Evolutionary conservation across 2,113 vertebrate genomes (phyloP).

Genomic region (Indri indri): DNA sequence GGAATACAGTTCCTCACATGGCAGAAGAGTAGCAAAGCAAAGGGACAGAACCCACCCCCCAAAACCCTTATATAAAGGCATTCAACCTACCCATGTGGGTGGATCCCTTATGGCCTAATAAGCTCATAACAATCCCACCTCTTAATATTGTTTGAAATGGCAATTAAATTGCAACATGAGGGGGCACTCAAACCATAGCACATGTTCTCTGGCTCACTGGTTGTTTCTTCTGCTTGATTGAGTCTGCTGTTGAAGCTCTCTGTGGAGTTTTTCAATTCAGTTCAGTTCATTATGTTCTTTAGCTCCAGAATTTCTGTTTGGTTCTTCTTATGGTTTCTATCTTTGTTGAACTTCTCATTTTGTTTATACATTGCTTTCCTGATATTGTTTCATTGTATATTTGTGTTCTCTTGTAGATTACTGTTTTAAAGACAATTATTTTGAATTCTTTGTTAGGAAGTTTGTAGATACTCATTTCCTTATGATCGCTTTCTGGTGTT

Average conservation of each 20-base stretch:
- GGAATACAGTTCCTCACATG: background rate
- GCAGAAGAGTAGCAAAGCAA: background rate
- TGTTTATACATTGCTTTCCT: background rate
- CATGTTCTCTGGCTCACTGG: background rate
- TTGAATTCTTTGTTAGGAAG: background rate
- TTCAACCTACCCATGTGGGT: background rate
- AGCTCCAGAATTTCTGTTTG: background rate
- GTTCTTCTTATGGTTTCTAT: background rate
- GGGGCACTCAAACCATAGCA: background rate
- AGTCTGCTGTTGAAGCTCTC: background rate
- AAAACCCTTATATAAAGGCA: background rate
- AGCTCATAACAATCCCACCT: background rate
- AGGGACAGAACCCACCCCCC: background rate
- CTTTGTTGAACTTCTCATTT: background rate
- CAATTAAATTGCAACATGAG: background rate
- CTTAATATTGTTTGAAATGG: background rate
- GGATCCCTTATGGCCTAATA: background rate
- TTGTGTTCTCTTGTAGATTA: background rate
- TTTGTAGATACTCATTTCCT: background rate
- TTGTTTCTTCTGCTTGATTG: background rate
- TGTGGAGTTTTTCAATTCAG: background rate
- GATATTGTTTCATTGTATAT: background rate
- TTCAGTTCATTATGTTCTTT: background rate
- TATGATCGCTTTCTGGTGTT: background rate
- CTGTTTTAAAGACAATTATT: background rate